phyloP scores from a whole-genome alignment of 1,140 invertebrate species.

The Phymorhynchus buccinoides region DNA sequence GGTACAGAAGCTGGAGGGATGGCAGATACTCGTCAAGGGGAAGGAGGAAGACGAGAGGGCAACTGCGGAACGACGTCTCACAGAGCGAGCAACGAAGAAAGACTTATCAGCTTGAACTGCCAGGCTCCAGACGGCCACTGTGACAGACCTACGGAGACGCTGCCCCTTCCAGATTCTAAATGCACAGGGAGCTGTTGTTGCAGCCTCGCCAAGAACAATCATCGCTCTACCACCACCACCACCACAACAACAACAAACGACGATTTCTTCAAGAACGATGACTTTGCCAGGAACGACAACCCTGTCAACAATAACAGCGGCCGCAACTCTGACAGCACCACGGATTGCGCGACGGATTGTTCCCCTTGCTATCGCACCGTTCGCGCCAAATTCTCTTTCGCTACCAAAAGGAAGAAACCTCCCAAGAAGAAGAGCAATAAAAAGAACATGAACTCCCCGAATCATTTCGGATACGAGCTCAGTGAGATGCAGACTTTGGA shows the following conservation, averaged over 20 bases:
- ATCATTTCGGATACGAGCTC: conserved; percentile 5
- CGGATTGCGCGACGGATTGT: neutral
- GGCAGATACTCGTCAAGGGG: too few relatives aligned
- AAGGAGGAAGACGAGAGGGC: too few relatives aligned
- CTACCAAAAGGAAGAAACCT: neutral
- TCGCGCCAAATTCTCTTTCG: too few relatives aligned
- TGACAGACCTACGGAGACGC: too few relatives aligned
- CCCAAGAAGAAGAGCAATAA: neutral
- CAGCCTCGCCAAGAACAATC: neutral
- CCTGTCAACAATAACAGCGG: neutral
- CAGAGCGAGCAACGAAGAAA: too few relatives aligned
- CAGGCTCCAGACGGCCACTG: too few relatives aligned
- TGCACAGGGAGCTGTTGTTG: too few relatives aligned
- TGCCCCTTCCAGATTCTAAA: too few relatives aligned
- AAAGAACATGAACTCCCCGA: neutral
- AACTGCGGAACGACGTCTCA: too few relatives aligned
- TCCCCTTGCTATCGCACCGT: neutral
- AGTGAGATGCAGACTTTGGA: conserved; percentile 2
- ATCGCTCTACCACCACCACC: neutral
- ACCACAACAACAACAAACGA: neutral
- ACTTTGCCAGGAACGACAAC: neutral
- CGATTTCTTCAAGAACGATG: neutral
- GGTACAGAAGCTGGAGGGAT: too few relatives aligned
- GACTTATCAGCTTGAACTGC: too few relatives aligned
- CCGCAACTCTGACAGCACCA: too few relatives aligned